phyloP scores from a whole-genome alignment of 1,140 invertebrate genomes.

The Drosophila virilis region DNA sequence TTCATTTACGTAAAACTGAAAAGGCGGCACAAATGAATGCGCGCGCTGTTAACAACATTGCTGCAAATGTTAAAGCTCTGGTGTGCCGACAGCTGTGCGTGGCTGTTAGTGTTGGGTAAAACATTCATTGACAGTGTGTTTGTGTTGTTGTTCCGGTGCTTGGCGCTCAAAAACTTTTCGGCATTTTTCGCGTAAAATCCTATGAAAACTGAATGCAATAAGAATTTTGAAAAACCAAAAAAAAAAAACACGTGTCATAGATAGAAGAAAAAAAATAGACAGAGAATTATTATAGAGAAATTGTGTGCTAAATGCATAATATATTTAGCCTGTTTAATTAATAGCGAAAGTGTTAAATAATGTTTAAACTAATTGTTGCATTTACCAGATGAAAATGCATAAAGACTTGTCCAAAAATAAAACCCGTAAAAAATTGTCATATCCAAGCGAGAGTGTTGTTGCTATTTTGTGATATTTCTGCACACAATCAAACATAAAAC shows the following conservation, averaged over 20 bases:
- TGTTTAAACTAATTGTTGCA: slow-evolving; percentile 60
- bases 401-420: slow-evolving; percentile 81
- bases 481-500: slow-evolving; percentile 39
- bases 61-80: slow-evolving; percentile 6
- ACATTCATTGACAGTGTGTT: slow-evolving; percentile 35
- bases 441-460: slow-evolving; percentile 38
- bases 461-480: slow-evolving; percentile 66
- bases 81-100: slow-evolving; percentile 20
- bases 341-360: slow-evolving; percentile 28
- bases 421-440: slow-evolving; percentile 76
- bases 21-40: background rate
- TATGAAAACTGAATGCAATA: slow-evolving; percentile 24
- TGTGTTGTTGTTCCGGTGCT: slow-evolving; percentile 58
- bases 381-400: slow-evolving; percentile 81
- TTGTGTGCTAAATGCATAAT: slow-evolving; percentile 25
- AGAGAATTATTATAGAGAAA: slow-evolving; percentile 11
- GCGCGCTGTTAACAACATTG: slow-evolving; percentile 16
- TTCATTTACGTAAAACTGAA: background rate
- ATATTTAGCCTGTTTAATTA: background rate
- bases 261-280: slow-evolving; percentile 29
- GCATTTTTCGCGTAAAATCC: slow-evolving; percentile 38
- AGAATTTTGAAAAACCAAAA: slow-evolving; percentile 32
- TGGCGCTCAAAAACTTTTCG: slow-evolving; percentile 69
- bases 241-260: slow-evolving; percentile 52
- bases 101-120: slow-evolving; percentile 30